Conservation (phyloP, 37 sponge, comb jelly and placozoan genomes). For the Cladorhizidae sp. region DNA sequence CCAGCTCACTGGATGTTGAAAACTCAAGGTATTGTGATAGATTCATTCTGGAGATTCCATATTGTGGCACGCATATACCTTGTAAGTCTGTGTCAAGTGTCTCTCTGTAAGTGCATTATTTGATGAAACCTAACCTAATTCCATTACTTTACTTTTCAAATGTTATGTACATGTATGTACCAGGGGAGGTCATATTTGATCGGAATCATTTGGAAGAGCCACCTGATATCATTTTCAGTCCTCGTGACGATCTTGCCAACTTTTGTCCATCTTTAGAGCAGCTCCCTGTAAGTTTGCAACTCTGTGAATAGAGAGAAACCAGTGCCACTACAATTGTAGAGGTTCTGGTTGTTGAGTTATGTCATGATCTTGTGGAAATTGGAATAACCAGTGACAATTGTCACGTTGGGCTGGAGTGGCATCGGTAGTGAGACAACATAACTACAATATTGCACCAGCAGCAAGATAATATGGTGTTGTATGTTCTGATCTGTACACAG, state of each 20-base stretch:
- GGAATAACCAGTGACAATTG: no score
- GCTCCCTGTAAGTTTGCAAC: constrained; percentile 35
- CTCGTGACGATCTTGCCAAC: constrained; percentile 43
- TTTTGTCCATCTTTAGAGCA: constrained; percentile 72
- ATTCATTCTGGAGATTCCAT: constrained; percentile 72
- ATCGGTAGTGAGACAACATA: no score
- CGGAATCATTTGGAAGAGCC: constrained; percentile 49
- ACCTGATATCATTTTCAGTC: constrained; percentile 78
- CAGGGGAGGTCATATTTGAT: constrained; percentile 89
- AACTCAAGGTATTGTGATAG: constrained; percentile 65
- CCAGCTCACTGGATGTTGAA: constrained; percentile 32
- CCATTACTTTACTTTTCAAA: neutral
- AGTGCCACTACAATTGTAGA: neutral
- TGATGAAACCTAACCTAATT: constrained; percentile 2
- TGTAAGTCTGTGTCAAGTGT: constrained; percentile 52
- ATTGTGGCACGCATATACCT: constrained; percentile 71
- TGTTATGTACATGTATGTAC: neutral
- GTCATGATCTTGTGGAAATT: no score
- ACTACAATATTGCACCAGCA: no score
- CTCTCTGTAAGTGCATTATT: neutral
- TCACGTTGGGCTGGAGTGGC: no score
- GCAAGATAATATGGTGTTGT: no score
- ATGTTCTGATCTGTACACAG: no score
- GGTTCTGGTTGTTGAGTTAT: no score
- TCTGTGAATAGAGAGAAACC: neutral